A percentile compares a stretch with the other conserved stretches of the same genome.
These are phyloP conservation scores for Ophion ellenae DNA, from an alignment of 2,888 invertebrate species.

Conservation along the genomic window DNA sequence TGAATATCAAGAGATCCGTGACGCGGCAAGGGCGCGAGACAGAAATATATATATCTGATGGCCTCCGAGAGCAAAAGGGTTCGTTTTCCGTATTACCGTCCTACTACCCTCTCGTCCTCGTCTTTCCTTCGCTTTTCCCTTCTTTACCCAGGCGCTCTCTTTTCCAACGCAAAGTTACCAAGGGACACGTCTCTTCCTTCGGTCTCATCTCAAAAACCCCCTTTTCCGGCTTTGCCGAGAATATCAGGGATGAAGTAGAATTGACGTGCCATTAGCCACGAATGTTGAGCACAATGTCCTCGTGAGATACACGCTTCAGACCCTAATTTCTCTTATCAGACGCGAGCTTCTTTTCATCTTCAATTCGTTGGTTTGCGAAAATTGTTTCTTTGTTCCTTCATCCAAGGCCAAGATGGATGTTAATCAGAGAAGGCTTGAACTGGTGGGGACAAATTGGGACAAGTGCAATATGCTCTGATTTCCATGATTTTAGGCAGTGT, in stretches of 20 bases:
- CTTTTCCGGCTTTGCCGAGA: conserved; percentile 38
- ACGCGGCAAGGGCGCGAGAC: conserved; percentile 52
- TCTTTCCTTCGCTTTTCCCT: conserved; percentile 31
- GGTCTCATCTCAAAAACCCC: conserved; percentile 45
- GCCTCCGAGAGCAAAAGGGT: conserved; percentile 55
- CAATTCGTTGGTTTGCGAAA: conserved; percentile 1
- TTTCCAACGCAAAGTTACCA: conserved; percentile 20
- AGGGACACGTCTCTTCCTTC: conserved; percentile 49
- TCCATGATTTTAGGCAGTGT: neutral
- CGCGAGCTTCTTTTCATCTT: neutral
- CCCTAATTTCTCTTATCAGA: conserved; percentile 16
- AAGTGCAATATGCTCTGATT: neutral
- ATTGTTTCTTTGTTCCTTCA: neutral
- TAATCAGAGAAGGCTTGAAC: neutral
- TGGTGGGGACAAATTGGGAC: too few relatives aligned
- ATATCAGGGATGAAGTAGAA: conserved; percentile 42
- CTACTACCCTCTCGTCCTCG: conserved; percentile 1
- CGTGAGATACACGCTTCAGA: conserved; percentile 26
- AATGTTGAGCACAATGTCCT: conserved; percentile 46
- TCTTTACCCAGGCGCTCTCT: conserved; percentile 3
- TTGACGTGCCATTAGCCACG: conserved; percentile 55
- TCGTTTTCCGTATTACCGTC: conserved; percentile 56
- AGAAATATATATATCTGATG: conserved; percentile 65
- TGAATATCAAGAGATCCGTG: conserved; percentile 65
- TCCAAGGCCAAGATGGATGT: neutral